These are phyloP conservation scores for Heliopora coerulea DNA, from an alignment of 92 coral and sea anemone species.

Conservation along the genomic window DNA sequence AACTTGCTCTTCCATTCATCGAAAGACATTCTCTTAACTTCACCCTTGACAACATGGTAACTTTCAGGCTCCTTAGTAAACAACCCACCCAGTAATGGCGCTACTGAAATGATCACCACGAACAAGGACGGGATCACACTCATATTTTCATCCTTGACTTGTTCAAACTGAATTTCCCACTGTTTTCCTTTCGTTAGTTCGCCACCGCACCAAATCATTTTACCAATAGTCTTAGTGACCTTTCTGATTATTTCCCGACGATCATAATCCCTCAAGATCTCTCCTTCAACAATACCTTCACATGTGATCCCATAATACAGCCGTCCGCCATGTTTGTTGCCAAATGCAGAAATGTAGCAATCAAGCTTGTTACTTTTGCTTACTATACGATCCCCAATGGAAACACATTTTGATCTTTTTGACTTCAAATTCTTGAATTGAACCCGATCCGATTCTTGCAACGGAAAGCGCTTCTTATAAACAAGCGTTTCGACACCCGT, in stretches of 20 bases:
- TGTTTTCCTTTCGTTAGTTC: slow-evolving; percentile 31
- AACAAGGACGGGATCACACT: slow-evolving; percentile 18
- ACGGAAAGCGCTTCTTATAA: no score
- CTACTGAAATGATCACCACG: slow-evolving; percentile 33
- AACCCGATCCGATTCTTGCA: no score
- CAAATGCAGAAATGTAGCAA: slow-evolving; percentile 48
- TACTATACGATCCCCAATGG: slow-evolving; percentile 28
- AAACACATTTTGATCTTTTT: slow-evolving; percentile 6
- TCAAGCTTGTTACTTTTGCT: slow-evolving; percentile 26
- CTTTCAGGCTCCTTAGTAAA: slow-evolving; percentile 31
- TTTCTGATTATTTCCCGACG: slow-evolving; percentile 1
- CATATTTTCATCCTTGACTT: slow-evolving; percentile 30
- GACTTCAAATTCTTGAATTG: slow-evolving; percentile 28
- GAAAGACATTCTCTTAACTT: slow-evolving; percentile 36
- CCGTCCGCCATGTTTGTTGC: slow-evolving; percentile 44
- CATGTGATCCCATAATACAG: slow-evolving; percentile 36
- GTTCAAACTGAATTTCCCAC: slow-evolving; percentile 47
- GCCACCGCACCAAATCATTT: slow-evolving; percentile 44
- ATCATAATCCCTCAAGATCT: slow-evolving; percentile 13
- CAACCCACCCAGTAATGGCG: slow-evolving; percentile 44
- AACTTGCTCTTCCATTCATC: slow-evolving; percentile 30
- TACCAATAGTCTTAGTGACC: slow-evolving; percentile 21
- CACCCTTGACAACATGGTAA: slow-evolving; percentile 41
- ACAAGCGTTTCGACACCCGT: no score
- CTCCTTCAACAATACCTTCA: slow-evolving; percentile 49